Percentiles rank a stretch among this genome's conserved stretches.
Conservation (phyloP, 2,888 invertebrate species). For the Heliconius hortense region DNA sequence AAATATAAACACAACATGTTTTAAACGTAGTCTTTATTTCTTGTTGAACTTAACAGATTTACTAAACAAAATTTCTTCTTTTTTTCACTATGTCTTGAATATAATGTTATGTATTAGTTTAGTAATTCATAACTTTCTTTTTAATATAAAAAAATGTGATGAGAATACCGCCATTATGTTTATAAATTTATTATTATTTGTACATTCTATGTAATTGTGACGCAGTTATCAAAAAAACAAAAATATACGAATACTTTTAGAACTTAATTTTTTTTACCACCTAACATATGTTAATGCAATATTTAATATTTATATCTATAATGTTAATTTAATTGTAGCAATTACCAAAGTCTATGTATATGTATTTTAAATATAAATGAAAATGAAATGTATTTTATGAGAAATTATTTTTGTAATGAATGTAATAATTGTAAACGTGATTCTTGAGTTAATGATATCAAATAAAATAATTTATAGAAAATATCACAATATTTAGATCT, state of each 20-base stretch:
- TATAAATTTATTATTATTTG: constrained; percentile 5
- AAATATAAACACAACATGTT: too few relatives aligned
- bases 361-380: constrained; percentile 18
- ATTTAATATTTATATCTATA: constrained; percentile 27
- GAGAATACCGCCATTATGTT: constrained; percentile 11
- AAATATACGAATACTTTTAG: neutral
- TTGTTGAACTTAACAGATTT: neutral
- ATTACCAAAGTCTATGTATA: constrained; percentile 39
- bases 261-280: constrained; percentile 1
- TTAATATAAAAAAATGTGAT: constrained; percentile 2
- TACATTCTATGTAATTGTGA: neutral
- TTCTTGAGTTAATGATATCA: neutral
- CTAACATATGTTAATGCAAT: constrained; percentile 5
- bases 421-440: neutral
- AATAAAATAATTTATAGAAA: neutral
- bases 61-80: neutral
- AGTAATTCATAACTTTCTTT: neutral
- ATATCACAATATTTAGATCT: constrained; percentile 21
- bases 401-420: neutral
- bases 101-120: constrained; percentile 1
- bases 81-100: neutral
- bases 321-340: constrained; percentile 34
- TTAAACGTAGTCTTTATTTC: neutral
- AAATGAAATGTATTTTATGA: constrained; percentile 2
- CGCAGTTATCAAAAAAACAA: neutral